These are phyloP conservation scores for Saccopteryx bilineata DNA, from an alignment of 2,113 vertebrate genomes.

Conservation along the genomic window DNA sequence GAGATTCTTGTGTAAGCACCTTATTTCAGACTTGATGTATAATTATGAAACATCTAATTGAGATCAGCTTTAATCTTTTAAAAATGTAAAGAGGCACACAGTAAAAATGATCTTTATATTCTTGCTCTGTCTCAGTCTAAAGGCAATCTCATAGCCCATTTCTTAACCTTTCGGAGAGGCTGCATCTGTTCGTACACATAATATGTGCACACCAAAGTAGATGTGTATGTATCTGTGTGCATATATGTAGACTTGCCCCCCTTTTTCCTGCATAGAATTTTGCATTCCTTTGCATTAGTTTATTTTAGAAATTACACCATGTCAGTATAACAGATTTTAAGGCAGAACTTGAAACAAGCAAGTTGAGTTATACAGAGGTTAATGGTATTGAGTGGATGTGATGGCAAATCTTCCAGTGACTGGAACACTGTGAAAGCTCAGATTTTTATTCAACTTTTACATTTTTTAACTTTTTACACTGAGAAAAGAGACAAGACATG, in stretches of 20 bases:
- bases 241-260: neutral
- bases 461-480: neutral
- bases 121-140: neutral
- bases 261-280: neutral
- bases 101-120: neutral
- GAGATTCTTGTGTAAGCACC: neutral
- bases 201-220: neutral
- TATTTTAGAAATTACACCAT: neutral
- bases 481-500: neutral
- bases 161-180: neutral
- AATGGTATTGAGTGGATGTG: neutral
- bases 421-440: neutral
- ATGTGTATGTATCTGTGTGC: neutral
- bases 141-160: neutral
- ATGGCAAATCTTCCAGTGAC: neutral
- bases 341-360: neutral
- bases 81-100: constrained; percentile 21
- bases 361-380: neutral
- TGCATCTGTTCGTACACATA: neutral
- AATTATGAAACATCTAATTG: constrained; percentile 11
- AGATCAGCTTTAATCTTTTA: neutral
- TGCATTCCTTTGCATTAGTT: neutral
- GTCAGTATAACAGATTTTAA: neutral
- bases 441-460: neutral
- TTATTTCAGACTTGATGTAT: neutral